A percentile compares a stretch with the other conserved stretches of the same genome.
phyloP scores from a whole-genome alignment of 2,113 vertebrate species.

The Pachyramphus minor region DNA sequence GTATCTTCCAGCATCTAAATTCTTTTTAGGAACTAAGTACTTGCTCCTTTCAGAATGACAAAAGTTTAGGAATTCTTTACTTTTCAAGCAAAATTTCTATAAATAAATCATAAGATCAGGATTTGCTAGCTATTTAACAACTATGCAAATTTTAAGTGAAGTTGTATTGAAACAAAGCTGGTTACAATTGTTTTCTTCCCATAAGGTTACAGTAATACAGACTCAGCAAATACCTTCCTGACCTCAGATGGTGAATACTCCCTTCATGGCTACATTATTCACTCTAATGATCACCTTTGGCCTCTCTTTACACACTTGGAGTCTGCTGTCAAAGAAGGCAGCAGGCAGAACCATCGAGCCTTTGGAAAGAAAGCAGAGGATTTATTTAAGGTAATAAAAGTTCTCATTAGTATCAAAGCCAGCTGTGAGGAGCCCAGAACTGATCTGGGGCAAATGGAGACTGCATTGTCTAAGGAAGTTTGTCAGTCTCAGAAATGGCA shows the following conservation, averaged over 20 bases:
- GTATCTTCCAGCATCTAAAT: not conserved
- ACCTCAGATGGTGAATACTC: slow-evolving; percentile 74
- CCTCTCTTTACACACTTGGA: slow-evolving; percentile 80
- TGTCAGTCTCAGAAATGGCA: not conserved
- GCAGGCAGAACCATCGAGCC: slow-evolving; percentile 62
- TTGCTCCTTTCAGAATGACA: not conserved
- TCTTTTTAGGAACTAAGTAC: not conserved
- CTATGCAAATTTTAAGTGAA: not conserved
- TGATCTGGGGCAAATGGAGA: not conserved
- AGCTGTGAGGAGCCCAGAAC: not conserved
- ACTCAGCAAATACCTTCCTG: slow-evolving; percentile 70
- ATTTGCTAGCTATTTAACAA: not conserved
- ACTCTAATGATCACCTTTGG: slow-evolving; percentile 76
- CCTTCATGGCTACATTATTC: slow-evolving; percentile 73
- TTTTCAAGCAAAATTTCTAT: not conserved
- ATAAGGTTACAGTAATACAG: slow-evolving; percentile 80
- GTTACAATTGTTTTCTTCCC: not conserved
- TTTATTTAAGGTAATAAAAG: slow-evolving; percentile 70
- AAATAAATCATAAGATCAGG: not conserved
- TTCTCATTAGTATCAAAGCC: not conserved
- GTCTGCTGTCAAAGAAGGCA: slow-evolving; percentile 75
- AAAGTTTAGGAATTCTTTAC: not conserved
- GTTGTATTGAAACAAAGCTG: not conserved
- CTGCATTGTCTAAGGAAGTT: not conserved
- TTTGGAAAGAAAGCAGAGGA: slow-evolving; percentile 60